These are phyloP conservation scores for Drosophila meridiana DNA, from an alignment of 2,888 invertebrate genomes.

Conservation along the genomic window DNA sequence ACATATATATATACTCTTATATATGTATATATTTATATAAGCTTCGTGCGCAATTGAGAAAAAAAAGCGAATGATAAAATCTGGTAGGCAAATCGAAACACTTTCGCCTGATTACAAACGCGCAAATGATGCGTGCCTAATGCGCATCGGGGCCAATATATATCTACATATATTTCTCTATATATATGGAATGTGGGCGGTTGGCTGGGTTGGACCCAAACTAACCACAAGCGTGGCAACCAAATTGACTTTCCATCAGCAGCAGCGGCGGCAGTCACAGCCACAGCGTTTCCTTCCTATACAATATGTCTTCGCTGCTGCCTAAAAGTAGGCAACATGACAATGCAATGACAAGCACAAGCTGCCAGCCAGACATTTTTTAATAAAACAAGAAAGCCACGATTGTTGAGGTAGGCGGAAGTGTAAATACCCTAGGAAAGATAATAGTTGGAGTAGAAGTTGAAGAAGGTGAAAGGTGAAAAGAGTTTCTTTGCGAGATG, in stretches of 20 bases:
- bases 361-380: slow-evolving; percentile 60
- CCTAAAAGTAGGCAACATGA: slow-evolving; percentile 69
- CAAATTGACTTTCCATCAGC: slow-evolving; percentile 58
- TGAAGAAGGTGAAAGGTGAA: background rate
- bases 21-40: slow-evolving; percentile 10
- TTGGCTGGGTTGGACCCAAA: background rate
- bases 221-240: slow-evolving; percentile 49
- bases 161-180: slow-evolving; percentile 2
- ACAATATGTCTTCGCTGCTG: slow-evolving; percentile 54
- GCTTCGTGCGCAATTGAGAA: slow-evolving; percentile 52
- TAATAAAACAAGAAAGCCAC: slow-evolving; percentile 44
- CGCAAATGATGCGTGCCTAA: slow-evolving; percentile 81
- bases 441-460: background rate
- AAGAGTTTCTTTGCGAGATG: too few relatives aligned
- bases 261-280: slow-evolving; percentile 14
- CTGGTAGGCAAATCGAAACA: slow-evolving; percentile 65
- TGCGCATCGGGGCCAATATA: slow-evolving; percentile 66
- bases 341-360: slow-evolving; percentile 60
- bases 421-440: slow-evolving; percentile 18
- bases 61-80: background rate
- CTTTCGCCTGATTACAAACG: slow-evolving; percentile 81
- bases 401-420: slow-evolving; percentile 6
- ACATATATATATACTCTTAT: background rate
- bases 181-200: background rate
- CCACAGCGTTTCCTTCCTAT: slow-evolving; percentile 14